These are phyloP conservation scores for Fregetta grallaria DNA, from an alignment of 2,113 vertebrate genomes.

Conservation along the genomic window DNA sequence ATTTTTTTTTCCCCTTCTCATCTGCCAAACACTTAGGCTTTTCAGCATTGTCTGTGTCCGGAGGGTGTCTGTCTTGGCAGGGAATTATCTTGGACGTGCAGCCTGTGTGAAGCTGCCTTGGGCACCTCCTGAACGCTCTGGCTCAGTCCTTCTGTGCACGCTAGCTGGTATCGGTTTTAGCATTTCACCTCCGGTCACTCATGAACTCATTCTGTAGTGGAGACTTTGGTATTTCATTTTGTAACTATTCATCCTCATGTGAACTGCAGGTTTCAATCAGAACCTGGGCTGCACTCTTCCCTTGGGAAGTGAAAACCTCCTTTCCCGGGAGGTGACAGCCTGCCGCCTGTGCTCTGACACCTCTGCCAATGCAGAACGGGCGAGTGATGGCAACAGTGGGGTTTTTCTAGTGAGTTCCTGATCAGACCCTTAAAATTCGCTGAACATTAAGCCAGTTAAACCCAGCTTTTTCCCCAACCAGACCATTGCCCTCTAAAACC, in stretches of 20 bases:
- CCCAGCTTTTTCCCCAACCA: not conserved
- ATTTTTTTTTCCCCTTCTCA: not conserved
- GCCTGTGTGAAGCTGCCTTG: not conserved
- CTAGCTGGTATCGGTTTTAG: rapidly evolving
- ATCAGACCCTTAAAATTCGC: not conserved
- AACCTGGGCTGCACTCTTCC: not conserved
- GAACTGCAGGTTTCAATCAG: not conserved
- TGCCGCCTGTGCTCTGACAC: not conserved
- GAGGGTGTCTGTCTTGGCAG: not conserved
- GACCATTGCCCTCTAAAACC: not conserved
- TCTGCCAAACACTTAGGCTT: not conserved
- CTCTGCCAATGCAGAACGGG: not conserved
- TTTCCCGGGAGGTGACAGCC: not conserved
- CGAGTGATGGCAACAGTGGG: rapidly evolving
- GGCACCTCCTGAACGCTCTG: not conserved
- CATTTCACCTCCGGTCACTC: not conserved
- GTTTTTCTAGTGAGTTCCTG: not conserved
- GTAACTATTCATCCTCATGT: not conserved
- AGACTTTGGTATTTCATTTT: not conserved
- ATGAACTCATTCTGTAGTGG: not conserved
- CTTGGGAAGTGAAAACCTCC: not conserved
- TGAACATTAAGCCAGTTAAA: not conserved
- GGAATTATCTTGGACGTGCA: not conserved
- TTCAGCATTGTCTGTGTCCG: not conserved
- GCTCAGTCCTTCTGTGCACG: rapidly evolving